Evolutionary conservation across 1,140 invertebrate genomes (phyloP).

Genomic region (Aphaenogaster floridana): DNA sequence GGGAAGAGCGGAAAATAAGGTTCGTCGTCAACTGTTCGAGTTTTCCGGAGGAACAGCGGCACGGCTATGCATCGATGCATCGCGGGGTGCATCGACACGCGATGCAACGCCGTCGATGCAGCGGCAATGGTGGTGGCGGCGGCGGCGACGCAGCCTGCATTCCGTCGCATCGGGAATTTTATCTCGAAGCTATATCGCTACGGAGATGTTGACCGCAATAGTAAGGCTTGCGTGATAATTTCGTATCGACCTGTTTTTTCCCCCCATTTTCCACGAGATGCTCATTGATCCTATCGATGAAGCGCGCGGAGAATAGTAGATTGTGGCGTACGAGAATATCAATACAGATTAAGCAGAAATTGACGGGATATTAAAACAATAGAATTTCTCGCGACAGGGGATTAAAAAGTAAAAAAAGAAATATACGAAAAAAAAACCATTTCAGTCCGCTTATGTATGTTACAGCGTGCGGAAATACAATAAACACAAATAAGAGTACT

Average conservation of each 20-base stretch:
- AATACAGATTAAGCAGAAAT: background rate
- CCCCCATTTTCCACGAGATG: background rate
- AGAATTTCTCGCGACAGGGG: background rate
- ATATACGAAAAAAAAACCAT: background rate
- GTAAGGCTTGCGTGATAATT: conserved; percentile 36
- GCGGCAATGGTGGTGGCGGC: background rate
- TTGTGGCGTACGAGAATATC: conserved; percentile 8
- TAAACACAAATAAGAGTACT: background rate
- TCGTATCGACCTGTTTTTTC: conserved; percentile 13
- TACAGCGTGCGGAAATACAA: background rate
- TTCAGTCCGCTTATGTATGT: background rate
- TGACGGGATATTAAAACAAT: conserved; percentile 1
- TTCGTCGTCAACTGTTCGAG: conserved; percentile 30
- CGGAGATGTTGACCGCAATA: conserved; percentile 39
- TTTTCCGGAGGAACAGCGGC: conserved; percentile 1
- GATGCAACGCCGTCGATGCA: conserved; percentile 23
- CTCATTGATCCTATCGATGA: background rate
- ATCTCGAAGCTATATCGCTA: background rate
- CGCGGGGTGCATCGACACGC: conserved; percentile 31
- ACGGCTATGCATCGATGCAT: conserved; percentile 35
- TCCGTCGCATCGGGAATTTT: conserved; percentile 35
- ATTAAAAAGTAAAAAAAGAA: background rate
- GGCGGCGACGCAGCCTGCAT: background rate
- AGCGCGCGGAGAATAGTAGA: background rate
- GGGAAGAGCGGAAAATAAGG: conserved; percentile 14